Evolutionary conservation across 2,888 invertebrate species (phyloP).

Genomic region (Ophraella communa): DNA sequence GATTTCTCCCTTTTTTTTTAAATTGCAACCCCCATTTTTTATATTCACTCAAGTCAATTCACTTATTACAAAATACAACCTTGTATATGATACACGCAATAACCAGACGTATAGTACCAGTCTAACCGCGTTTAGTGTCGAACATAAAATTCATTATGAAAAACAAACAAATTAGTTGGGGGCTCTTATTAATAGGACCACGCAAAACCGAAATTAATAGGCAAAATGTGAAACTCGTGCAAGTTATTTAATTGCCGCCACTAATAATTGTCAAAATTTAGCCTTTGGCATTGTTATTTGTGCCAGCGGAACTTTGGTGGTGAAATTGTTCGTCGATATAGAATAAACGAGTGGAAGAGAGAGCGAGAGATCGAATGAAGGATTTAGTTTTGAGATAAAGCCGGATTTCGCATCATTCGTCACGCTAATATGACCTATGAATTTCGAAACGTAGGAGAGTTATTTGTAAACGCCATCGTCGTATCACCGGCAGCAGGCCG

Average conservation of each 20-base stretch:
- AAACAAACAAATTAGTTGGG: slow-evolving; percentile 29
- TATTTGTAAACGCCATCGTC: slow-evolving; percentile 19
- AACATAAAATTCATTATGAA: slow-evolving; percentile 27
- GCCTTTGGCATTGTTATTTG: slow-evolving; percentile 16
- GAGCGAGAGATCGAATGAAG: too few relatives aligned
- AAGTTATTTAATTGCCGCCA: slow-evolving; percentile 29
- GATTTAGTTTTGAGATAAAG: slow-evolving; percentile 25
- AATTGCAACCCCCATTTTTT: too few relatives aligned
- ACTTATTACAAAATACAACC: too few relatives aligned
- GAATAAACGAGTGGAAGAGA: too few relatives aligned
- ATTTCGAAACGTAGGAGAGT: slow-evolving; percentile 15
- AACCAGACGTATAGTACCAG: slow-evolving; percentile 7
- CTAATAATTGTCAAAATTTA: slow-evolving; percentile 34
- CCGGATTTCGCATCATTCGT: slow-evolving; percentile 27
- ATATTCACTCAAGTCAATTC: too few relatives aligned
- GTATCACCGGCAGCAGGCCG: neutral
- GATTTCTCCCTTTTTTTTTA: too few relatives aligned
- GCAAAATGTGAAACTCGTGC: slow-evolving; percentile 30
- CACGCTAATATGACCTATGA: slow-evolving; percentile 26
- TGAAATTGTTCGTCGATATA: slow-evolving; percentile 22
- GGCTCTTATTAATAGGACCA: slow-evolving; percentile 25
- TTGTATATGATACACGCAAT: too few relatives aligned
- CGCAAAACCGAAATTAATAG: slow-evolving; percentile 36
- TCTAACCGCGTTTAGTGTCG: slow-evolving; percentile 6
- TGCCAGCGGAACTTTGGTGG: slow-evolving; percentile 5